These are phyloP conservation scores for Neuroscelio doddi DNA, from an alignment of 2,888 invertebrate species.

Conservation along the genomic window DNA sequence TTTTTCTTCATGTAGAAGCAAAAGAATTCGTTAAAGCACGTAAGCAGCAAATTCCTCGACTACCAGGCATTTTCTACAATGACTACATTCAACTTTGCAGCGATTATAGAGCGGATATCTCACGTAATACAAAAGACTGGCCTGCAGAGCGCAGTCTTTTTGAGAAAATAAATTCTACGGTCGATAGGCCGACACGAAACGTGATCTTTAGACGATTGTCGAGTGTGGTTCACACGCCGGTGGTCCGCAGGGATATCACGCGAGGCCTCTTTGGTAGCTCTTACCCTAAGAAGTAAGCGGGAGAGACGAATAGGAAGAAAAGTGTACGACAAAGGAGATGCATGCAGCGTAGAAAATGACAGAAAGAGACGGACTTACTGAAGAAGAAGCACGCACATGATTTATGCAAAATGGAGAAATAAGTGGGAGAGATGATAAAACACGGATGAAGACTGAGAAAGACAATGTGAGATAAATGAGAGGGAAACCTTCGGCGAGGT, in stretches of 20 bases:
- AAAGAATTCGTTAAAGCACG: too few species aligned
- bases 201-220: neutral
- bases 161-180: conserved; percentile 1
- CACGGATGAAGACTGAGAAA: conserved; percentile 12
- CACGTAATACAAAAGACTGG: neutral
- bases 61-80: too few species aligned
- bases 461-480: conserved; percentile 9
- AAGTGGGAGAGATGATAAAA: conserved; percentile 23
- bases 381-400: conserved; percentile 32
- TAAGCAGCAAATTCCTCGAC: too few species aligned
- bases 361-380: conserved; percentile 8
- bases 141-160: neutral
- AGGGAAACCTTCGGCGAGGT: conserved; percentile 2
- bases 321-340: conserved; percentile 1
- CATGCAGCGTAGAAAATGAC: conserved; percentile 24
- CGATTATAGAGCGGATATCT: neutral
- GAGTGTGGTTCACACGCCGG: conserved; percentile 1
- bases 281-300: neutral
- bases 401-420: conserved; percentile 28
- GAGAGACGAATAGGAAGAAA: conserved; percentile 4
- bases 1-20: too few species aligned
- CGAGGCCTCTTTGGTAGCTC: conserved; percentile 1
- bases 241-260: conserved; percentile 3
- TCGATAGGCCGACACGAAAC: neutral
- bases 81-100: too few species aligned